These are phyloP conservation scores for Dryococelus australis DNA, from an alignment of 2,888 invertebrate genomes.

Conservation along the genomic window DNA sequence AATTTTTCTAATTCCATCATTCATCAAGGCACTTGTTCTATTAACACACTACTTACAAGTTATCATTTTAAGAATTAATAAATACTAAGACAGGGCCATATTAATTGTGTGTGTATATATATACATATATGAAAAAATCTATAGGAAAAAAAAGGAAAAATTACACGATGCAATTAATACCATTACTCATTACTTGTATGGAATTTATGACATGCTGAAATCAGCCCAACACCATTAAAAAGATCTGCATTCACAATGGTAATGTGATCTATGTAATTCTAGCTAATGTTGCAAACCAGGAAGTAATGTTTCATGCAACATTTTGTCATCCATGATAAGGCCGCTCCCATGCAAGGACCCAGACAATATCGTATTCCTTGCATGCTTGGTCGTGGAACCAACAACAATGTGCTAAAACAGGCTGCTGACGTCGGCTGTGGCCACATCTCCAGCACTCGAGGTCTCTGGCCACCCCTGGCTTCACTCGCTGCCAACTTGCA, in stretches of 20 bases:
- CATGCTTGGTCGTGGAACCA: neutral
- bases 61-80: neutral
- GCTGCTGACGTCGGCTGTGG: neutral
- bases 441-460: neutral
- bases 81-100: neutral
- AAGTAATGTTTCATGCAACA: neutral
- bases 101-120: no score
- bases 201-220: neutral
- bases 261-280: neutral
- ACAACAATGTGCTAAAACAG: neutral
- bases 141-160: neutral
- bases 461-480: neutral
- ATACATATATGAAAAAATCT: neutral
- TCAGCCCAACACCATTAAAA: neutral
- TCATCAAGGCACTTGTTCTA: neutral
- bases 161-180: neutral
- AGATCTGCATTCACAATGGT: neutral
- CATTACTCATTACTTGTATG: neutral
- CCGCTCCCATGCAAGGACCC: conserved; percentile 16
- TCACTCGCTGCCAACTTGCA: no score
- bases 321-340: neutral
- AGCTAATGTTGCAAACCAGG: conserved; percentile 9
- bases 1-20: neutral
- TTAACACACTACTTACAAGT: neutral
- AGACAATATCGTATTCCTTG: neutral